Base-by-base conservation (phyloP, 2,888 invertebrate species). In the Esperia sulphurella region DNA sequence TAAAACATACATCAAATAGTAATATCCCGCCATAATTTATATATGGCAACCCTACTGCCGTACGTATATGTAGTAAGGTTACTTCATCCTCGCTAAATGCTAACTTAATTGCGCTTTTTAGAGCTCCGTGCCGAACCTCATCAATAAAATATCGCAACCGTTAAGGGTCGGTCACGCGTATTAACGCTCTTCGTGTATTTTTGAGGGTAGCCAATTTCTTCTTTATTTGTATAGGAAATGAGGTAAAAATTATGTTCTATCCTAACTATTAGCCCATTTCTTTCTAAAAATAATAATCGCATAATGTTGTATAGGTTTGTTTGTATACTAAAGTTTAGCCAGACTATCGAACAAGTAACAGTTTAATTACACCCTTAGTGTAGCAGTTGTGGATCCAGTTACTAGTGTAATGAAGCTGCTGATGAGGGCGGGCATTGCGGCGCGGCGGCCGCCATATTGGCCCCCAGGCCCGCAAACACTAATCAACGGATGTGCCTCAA, bases 401-500 rank as follows among this genome's bases (percentile, higher is more conserved):
- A 39, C 14, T 39, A 13, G 13, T 39, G 13, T 8, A 14, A 10
- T 10, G 33, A n/a, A 39, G 39, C 14, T 14, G 9, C 39, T 39
- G 13, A 39, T 68, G 65, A 59, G 61, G 60, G 59, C 65, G 55
- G 65, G 66, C 62, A 68, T 59, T 67, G 70, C 71, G 71, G 69
- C 52, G 65, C 65, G 67, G 61, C 39, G 30, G 45, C 50, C 33
- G 50, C 49, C 49, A 46, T 46, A 38, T 45, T 46, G 48, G 50
- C 50, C 45, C 55, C 43, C 31, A 30, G 13, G 42, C 31, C 14
- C 43, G n/a, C 9, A 37, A 14, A 48, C 48, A 29, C 41, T 37
- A 42, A 49, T 46, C 52, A 46, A 48, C 52, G 55, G 51, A 50
- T 40, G 46, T 14, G 40, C 41, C 12, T 8, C 2, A 21, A 29